Conservation (phyloP, 1,140 invertebrate species). For the Scaptomyza montana region DNA sequence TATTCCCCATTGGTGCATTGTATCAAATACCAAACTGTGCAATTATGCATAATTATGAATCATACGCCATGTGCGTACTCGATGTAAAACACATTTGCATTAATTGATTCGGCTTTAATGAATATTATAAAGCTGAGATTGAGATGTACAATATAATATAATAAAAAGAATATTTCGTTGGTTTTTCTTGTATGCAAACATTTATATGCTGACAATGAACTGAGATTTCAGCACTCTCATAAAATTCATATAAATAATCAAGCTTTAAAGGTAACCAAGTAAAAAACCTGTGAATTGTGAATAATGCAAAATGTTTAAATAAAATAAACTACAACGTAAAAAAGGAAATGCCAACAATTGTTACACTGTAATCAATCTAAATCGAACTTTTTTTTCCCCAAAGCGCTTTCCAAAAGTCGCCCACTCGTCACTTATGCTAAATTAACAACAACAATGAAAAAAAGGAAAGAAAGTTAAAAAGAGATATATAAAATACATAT, state of each 20-base stretch:
- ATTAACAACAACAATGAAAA: conserved; percentile 72
- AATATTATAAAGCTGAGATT: conserved; percentile 22
- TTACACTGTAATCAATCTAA: conserved; percentile 76
- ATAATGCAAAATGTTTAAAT: not conserved
- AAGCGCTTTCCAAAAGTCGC: conserved; percentile 76
- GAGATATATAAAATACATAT: not conserved
- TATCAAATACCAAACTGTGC: conserved; percentile 2
- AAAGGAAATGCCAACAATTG: conserved; percentile 69
- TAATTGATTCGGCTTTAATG: conserved; percentile 44
- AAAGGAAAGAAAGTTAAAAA: conserved; percentile 24
- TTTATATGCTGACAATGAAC: conserved; percentile 55
- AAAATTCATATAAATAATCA: conserved; percentile 59
- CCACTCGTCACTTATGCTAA: conserved; percentile 80
- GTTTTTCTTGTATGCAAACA: conserved; percentile 9
- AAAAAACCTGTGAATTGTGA: conserved; percentile 19
- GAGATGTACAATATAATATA: conserved; percentile 48
- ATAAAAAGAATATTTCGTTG: conserved; percentile 31
- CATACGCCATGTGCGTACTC: conserved; percentile 26
- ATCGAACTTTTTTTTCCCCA: conserved; percentile 60
- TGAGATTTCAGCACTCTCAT: conserved; percentile 32
- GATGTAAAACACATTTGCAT: conserved; percentile 23
- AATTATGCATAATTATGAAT: conserved; percentile 55
- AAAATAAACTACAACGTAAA: conserved; percentile 2
- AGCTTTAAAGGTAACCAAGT: conserved; percentile 42
- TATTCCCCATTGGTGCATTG: not conserved